Evolutionary conservation across 2,888 invertebrate species (phyloP), one percentile per base, ranked within the genome.

Genomic region (Epinotia bilunana): DNA sequence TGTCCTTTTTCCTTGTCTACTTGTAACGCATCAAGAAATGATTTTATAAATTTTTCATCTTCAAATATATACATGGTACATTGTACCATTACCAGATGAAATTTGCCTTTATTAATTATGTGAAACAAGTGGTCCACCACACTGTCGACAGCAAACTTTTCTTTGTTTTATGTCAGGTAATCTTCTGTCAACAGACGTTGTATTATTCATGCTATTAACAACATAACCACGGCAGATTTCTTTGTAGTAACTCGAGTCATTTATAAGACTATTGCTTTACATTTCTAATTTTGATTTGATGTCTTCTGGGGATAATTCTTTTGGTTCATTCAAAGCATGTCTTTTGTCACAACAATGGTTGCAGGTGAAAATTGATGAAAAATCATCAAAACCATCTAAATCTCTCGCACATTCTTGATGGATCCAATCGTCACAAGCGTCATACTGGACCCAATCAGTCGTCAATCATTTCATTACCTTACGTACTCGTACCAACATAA

Each of bases 171-270:
- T 3, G 46, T 18, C 16, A 46, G 3, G 18, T 18, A 63, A 20
- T 63, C 46, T n/a, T 63, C 63, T 39, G 46, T 20, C 12, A 63
- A 43, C 18, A 62, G 39, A 63, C 18, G 46, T 46, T 33, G 33
- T 33, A 33, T 33, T 33, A 33, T 3, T 6, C 33, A 33, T 33
- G 7, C 46, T 43, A 20, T 63, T 63, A 2, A 63, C 46, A 12
- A 63, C 18, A 23, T 63, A 63, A 6, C 63, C 63, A n/a, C 63
- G n/a, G 1, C 63, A 43, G 9, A 63, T 63, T 63, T 63, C 43
- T 43, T 63, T 63, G 20, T 63, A 63, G 43, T 57, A 63, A 2
- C 1, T 23, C 23, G 23, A 23, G 23, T 23, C 23, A 23, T 23
- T 2, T 23, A 23, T 23, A 23, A 23, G 13, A 18, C 46, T 18